Conservation (phyloP, 2,888 invertebrate genomes). For the Ferdinandea cuprea region DNA sequence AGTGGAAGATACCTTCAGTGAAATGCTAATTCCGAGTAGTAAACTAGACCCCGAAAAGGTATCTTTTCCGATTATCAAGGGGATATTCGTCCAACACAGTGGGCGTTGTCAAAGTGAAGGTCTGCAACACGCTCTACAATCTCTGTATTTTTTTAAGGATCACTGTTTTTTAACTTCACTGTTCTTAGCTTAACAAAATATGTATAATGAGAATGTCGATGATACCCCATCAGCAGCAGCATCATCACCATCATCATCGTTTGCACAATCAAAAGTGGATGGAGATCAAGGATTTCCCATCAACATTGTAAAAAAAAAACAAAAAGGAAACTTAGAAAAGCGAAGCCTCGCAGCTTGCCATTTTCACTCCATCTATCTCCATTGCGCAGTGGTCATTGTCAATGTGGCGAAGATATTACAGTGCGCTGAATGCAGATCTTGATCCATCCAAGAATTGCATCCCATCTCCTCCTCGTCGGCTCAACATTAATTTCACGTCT, state of each 20-base stretch:
- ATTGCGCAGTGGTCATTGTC: slow-evolving; percentile 67
- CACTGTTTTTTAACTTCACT: slow-evolving; percentile 24
- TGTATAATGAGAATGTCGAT: slow-evolving; percentile 38
- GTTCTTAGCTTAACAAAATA: slow-evolving; percentile 20
- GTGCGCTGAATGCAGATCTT: slow-evolving; percentile 10
- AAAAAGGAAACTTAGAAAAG: too few relatives aligned
- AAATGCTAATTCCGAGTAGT: too few relatives aligned
- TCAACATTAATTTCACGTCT: slow-evolving; percentile 64
- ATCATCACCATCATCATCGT: slow-evolving; percentile 67
- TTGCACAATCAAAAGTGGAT: slow-evolving; percentile 72
- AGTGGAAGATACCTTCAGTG: too few relatives aligned
- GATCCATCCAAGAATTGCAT: slow-evolving; percentile 26
- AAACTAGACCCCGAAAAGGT: too few relatives aligned
- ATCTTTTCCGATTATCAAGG: too few relatives aligned
- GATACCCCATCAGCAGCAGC: slow-evolving; percentile 54
- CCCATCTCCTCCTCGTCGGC: slow-evolving; percentile 14
- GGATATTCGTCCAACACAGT: too few relatives aligned
- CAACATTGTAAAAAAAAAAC: slow-evolving; percentile 19
- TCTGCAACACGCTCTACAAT: background rate
- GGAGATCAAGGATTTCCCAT: slow-evolving; percentile 75
- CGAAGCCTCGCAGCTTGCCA: slow-evolving; percentile 19
- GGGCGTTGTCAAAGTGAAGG: too few relatives aligned
- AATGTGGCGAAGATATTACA: slow-evolving; percentile 52
- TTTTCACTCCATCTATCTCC: slow-evolving; percentile 69
- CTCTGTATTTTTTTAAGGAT: background rate